phyloP scores from a whole-genome alignment of 2,113 vertebrate genomes.

The Ophiodon elongatus region DNA sequence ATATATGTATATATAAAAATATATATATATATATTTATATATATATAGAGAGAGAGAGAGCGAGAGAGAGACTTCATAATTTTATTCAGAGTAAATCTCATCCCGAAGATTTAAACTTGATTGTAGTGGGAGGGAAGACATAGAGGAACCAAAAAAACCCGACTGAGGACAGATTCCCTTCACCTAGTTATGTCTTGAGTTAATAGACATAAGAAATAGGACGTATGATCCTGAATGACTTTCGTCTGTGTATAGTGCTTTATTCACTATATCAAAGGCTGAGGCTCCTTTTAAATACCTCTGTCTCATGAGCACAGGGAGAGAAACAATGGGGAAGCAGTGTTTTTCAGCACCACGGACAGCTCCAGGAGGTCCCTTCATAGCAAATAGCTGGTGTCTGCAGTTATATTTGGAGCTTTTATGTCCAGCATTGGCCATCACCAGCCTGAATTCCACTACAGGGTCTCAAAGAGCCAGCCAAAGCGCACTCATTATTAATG shows the following conservation, averaged over 20 bases:
- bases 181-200: not conserved
- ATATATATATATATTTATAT: not conserved
- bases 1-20: not conserved
- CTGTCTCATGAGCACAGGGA: constrained; percentile 6
- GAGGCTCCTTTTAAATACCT: not conserved
- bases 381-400: constrained; percentile 11
- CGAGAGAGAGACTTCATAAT: not conserved
- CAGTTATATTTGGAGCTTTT: constrained; percentile 36
- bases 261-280: constrained; percentile 22
- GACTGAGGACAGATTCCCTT: not conserved
- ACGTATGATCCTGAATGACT: constrained; percentile 3
- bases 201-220: not conserved
- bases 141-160: not conserved
- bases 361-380: constrained; percentile 31
- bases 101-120: not conserved
- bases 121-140: not conserved
- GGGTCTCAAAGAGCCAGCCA: constrained; percentile 15
- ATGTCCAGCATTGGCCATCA: constrained; percentile 24
- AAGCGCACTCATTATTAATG: constrained; percentile 48
- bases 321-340: not conserved
- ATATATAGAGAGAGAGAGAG: too few relatives aligned
- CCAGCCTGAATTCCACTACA: constrained; percentile 24
- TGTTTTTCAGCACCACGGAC: constrained; percentile 60
- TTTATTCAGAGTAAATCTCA: not conserved
- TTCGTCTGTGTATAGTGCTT: constrained; percentile 22